A percentile compares a stretch with the other conserved stretches of the same genome.
Conservation (phyloP, 2,113 vertebrate species). For the Callionymus lyra region DNA sequence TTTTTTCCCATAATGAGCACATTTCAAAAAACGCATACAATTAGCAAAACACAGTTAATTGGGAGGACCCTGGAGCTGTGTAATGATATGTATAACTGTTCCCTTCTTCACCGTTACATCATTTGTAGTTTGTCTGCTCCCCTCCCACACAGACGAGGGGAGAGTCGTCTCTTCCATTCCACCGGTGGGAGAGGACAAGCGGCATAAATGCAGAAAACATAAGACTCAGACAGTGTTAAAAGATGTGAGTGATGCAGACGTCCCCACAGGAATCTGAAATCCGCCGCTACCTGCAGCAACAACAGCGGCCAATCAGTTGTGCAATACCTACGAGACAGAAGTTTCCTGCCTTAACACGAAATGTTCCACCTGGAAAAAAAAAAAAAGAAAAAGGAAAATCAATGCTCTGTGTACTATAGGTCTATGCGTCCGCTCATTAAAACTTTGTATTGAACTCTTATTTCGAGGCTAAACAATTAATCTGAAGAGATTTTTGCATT, state of each 20-base stretch:
- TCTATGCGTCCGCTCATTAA: no score
- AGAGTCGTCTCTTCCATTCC: slow-evolving; percentile 8
- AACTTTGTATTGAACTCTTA: no score
- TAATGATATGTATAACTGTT: slow-evolving; percentile 18
- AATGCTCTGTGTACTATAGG: no score
- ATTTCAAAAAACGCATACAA: slow-evolving; percentile 7
- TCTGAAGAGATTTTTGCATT: neutral
- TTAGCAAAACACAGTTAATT: slow-evolving; percentile 28
- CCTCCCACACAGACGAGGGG: slow-evolving; percentile 10
- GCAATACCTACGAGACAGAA: slow-evolving; percentile 1
- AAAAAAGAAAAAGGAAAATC: no score
- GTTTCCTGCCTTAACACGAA: slow-evolving; percentile 16
- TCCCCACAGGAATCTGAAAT: slow-evolving; percentile 14
- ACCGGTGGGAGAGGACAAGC: slow-evolving; percentile 3
- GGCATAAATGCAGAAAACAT: neutral
- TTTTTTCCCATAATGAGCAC: slow-evolving; percentile 19
- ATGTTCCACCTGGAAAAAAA: neutral
- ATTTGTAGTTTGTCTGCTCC: slow-evolving; percentile 14
- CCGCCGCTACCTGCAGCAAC: slow-evolving; percentile 17
- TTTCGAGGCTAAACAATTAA: no score
- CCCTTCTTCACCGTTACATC: slow-evolving; percentile 10
- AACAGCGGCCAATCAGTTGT: slow-evolving; percentile 16
- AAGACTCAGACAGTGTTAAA: slow-evolving; percentile 16
- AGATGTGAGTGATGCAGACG: slow-evolving; percentile 13
- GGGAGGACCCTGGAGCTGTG: neutral